These are phyloP conservation scores for Pungitius pungitius DNA, from an alignment of 2,113 vertebrate species.

Conservation along the genomic window DNA sequence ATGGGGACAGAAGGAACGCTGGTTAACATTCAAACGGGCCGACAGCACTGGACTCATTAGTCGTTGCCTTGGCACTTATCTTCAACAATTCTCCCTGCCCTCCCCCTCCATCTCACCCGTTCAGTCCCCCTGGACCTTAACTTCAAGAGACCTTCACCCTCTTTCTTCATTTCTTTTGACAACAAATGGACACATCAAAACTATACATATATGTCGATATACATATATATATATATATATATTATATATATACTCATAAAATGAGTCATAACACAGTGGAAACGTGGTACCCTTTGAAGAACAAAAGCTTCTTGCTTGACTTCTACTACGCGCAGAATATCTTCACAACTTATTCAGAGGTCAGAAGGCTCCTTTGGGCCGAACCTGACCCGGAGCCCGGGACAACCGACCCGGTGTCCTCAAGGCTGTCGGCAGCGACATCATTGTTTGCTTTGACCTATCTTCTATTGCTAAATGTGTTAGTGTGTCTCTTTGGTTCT, in stretches of 20 bases:
- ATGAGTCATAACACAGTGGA: conserved; percentile 12
- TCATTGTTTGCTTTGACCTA: not conserved
- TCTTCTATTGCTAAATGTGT: not conserved
- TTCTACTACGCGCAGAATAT: not conserved
- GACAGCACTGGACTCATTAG: conserved; percentile 51
- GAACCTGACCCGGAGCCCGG: not conserved
- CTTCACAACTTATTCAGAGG: not conserved
- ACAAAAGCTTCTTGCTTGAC: not conserved
- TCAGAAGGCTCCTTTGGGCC: not conserved
- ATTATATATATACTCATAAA: not conserved
- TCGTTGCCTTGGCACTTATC: conserved; percentile 29
- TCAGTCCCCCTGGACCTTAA: conserved; percentile 17
- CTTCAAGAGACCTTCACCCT: conserved; percentile 15
- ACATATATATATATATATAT: not conserved
- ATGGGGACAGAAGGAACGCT: conserved; percentile 30
- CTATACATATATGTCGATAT: not conserved
- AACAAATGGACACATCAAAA: conserved; percentile 16
- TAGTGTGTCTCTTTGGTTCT: not conserved
- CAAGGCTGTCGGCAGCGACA: not conserved
- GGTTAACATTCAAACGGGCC: conserved; percentile 54
- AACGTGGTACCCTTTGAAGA: conserved; percentile 6
- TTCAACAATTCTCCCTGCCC: conserved; percentile 17
- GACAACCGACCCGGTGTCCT: not conserved
- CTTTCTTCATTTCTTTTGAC: conserved; percentile 25
- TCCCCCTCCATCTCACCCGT: conserved; percentile 4